Evolutionary conservation across 2,888 invertebrate genomes (phyloP).

Genomic region (Phyto melanocephala): DNA sequence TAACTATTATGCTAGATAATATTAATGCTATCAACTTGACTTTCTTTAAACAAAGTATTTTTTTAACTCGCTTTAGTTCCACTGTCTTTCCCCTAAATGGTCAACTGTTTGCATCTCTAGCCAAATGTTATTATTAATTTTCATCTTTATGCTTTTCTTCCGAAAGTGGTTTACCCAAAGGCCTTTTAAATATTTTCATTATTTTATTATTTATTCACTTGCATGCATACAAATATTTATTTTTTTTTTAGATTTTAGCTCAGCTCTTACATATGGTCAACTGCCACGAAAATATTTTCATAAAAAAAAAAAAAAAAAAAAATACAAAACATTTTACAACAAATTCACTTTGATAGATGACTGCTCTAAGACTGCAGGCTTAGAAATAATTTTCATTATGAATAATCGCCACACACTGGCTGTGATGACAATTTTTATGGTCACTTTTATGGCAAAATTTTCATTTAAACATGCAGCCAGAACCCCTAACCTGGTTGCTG

Average conservation of each 20-base stretch:
- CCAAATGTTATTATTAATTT: slow-evolving; percentile 41
- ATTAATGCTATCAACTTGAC: too few species aligned
- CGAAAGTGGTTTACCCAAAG: slow-evolving; percentile 44
- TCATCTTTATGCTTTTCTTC: slow-evolving; percentile 49
- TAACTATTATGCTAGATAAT: too few species aligned
- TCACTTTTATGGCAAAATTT: slow-evolving; percentile 12
- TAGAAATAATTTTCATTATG: slow-evolving; percentile 62
- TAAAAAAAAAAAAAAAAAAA: not conserved
- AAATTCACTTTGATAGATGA: slow-evolving; percentile 60
- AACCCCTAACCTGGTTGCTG: not conserved
- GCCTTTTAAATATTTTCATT: slow-evolving; percentile 26
- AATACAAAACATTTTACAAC: not conserved
- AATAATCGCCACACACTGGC: slow-evolving; percentile 62
- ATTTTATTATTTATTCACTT: slow-evolving; percentile 14
- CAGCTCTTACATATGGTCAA: not conserved
- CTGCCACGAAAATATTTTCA: not conserved
- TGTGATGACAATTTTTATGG: slow-evolving; percentile 63
- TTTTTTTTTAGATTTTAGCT: not conserved
- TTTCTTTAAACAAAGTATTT: not conserved
- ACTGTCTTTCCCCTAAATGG: not conserved
- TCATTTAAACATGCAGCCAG: not conserved
- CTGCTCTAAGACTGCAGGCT: slow-evolving; percentile 57
- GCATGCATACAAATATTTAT: not conserved
- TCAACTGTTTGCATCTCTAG: not conserved
- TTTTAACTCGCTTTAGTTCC: not conserved